phyloP scores from a whole-genome alignment of 2,113 vertebrate species.

The Proteles cristata region DNA sequence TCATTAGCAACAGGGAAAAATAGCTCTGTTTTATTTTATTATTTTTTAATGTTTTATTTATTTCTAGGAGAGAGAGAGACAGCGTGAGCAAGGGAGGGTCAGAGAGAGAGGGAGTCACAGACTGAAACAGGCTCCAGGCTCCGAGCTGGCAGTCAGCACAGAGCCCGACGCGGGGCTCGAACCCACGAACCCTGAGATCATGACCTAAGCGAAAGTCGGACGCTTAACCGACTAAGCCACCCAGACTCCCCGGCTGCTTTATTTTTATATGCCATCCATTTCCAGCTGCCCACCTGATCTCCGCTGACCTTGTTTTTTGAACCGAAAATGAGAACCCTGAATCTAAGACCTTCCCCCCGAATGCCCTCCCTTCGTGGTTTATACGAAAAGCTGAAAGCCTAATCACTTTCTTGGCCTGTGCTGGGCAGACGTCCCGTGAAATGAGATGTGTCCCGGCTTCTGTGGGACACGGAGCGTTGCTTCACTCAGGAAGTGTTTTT shows the following conservation, averaged over 20 bases:
- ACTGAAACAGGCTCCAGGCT: no score
- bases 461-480: not conserved
- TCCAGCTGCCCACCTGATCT: not conserved
- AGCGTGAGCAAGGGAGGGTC: no score
- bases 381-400: not conserved
- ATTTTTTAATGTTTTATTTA: no score
- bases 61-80: no score
- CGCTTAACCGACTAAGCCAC: no score
- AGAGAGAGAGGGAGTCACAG: no score
- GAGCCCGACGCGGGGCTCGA: no score
- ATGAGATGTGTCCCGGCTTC: not conserved
- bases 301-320: not conserved
- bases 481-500: conserved; percentile 31
- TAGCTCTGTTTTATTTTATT: not conserved
- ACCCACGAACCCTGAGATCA: no score
- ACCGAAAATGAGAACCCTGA: not conserved
- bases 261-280: not conserved
- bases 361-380: not conserved
- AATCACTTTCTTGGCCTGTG: not conserved
- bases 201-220: no score
- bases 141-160: no score
- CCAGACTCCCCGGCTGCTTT: no score
- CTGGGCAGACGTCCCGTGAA: not conserved
- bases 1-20: not conserved
- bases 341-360: not conserved